Base-by-base conservation (phyloP, 2,113 vertebrate species). In the Cromileptes altivelis region DNA sequence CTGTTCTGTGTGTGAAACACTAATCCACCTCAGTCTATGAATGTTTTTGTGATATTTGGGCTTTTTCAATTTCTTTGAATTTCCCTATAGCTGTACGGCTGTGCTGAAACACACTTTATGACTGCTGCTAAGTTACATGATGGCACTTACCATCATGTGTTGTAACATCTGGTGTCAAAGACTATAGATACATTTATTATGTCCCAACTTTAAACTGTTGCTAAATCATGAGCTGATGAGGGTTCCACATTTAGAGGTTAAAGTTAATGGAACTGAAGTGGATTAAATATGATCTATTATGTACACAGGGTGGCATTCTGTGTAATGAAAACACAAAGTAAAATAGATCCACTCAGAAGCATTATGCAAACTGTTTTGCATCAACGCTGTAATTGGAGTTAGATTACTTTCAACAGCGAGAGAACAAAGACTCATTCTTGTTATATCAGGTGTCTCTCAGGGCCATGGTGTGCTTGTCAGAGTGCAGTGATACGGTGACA, bases 391-490 rank as follows among this genome's bases (percentile, higher is more conserved):
- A 79, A 72, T 75, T 68, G 56, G 70, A 75, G 47, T 61, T 67
- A 21, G 55, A 78, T 83, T 68, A 76, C 30, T 60, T 81, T 55
- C 37, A 45, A 71, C 21, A 56, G 21, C 11, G 0, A 58, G 18
- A 64, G 62, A 69, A 86, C 27, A 81, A 74, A 85, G 68, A 61
- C 40, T n/a, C 4, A 1, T 65, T 70, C 52, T 82, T 57, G 27
- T 80, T 74, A 56, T 63, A 56, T 71, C 53, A 62, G 70, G 68
- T 72, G 61, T 71, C 75, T 67, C 37, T 63, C 55, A 81, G 52
- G 58, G 42, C 42, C 25, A 55, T 53, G 6, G 42, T 23, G 25
- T 30, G 40, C 9, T 14, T 53, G 40, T 61, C 72, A 52, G 40
- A 45, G 19, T 40, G 53, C 17, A 47, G n/a, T 33, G 52, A 55